Evolutionary conservation across 1,140 invertebrate species (phyloP), one percentile per base, ranked within the genome.

Genomic region (Choristoneura fumiferana): DNA sequence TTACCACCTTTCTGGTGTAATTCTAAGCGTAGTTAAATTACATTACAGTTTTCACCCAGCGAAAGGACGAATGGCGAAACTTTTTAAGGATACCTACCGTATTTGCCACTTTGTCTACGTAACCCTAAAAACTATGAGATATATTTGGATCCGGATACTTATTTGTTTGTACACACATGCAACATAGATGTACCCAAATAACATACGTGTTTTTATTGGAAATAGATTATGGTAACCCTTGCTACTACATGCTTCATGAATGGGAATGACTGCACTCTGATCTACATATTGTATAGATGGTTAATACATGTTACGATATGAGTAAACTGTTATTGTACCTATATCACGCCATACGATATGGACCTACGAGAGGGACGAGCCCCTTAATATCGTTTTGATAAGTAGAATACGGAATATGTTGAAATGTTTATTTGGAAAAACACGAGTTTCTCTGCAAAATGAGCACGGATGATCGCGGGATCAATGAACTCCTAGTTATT

Each of bases 361-460:
- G n/a, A n/a, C n/a, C n/a, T 71, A 77, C 57, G 8, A 6, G 54
- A 61, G 71, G 62, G 55, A 66, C 61, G 60, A 67, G 40, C 61
- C 57, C 54, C 60, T 9, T 2, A 6, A 45, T 22, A 49, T 49
- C 43, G 22, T 18, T 29, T 29, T 3, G 22, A 29, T 29, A 33
- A 49, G 18, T 29, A 17, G 43, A 29, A 9, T 17, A 9, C 12
- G 17, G 10, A 49, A 49, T 29, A 12, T 18, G 10, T 45, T 45
- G 43, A 12, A 29, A 49, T 49, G 43, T 22, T 49, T 49, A 12
- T 13, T 22, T 49, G 43, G 43, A 49, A 49, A 49, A 49, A 22
- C 22, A 49, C 43, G 43, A 45, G 40, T 17, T 22, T 29, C 22
- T 29, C 2, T 3, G 6, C 22, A 34, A 53, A 35, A 17, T 15